phyloP scores from a whole-genome alignment of 2,888 invertebrate genomes.

The Elaeidobius kamerunicus region DNA sequence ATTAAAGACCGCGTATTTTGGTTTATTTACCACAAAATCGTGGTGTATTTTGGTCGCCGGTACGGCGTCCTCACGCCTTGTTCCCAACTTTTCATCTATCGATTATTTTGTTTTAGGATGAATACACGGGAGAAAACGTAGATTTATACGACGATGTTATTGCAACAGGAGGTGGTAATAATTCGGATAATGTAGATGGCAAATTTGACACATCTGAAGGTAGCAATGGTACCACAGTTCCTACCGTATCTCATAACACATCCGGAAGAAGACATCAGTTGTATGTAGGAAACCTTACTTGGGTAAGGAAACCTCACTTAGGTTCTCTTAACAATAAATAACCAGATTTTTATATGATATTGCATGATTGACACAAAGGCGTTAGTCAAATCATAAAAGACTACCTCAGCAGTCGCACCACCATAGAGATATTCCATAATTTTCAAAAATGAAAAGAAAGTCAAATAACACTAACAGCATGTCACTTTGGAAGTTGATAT shows the following conservation, averaged over 20 bases:
- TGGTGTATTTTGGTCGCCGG: constrained; percentile 9
- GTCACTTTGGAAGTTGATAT: no score
- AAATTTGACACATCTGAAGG: constrained; percentile 20
- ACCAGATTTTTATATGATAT: no score
- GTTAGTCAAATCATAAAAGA: no score
- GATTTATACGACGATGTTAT: constrained; percentile 96
- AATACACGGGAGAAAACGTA: constrained; percentile 82
- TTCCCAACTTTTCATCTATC: constrained; percentile 1
- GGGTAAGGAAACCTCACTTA: no score
- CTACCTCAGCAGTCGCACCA: no score
- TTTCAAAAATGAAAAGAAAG: no score
- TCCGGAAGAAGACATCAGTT: constrained; percentile 78
- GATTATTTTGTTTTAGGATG: constrained; percentile 56
- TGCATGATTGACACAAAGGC: no score
- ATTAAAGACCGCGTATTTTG: neutral
- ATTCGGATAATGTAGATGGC: constrained; percentile 57
- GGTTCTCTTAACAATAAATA: no score
- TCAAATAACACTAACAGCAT: no score
- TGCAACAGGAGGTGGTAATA: constrained; percentile 68
- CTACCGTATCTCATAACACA: constrained; percentile 61
- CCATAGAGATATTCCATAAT: no score
- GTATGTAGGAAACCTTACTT: constrained; percentile 97
- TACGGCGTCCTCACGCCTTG: constrained; percentile 12
- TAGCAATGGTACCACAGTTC: constrained; percentile 59
- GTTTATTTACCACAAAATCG: neutral